Base-by-base conservation (phyloP, 2,888 invertebrate species). In the Venustoraphidia nigricollis region DNA sequence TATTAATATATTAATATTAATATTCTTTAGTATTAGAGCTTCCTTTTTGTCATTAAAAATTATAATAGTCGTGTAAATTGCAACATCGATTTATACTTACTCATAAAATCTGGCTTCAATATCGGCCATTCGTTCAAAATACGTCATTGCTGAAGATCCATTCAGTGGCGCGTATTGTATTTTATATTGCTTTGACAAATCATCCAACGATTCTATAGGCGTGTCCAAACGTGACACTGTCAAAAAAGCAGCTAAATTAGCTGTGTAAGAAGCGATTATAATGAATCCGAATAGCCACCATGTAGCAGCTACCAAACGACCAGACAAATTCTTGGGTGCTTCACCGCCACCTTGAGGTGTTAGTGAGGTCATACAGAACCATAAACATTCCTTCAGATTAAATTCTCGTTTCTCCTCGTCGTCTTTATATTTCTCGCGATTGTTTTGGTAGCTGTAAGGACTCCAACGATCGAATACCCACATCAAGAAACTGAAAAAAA, bases 231-330 rank as follows among this genome's bases (percentile, higher is more conserved):
- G 78, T 0, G 93, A 94, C 0, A 92, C 91, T 0, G 97, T 97
- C 49, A 97, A 72, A 64, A 96, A 97, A 1, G 97, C 97, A 2
- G 97, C 97, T 61, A 97, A 73, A 67, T 97, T 97, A 1, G 97
- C 97, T 0, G 97, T 97, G 67, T 97, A 97, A 0, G 95, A 95
- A 3, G 97, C 97, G 62, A 97, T 96, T 55, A 97, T 94, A 62
- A 97, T 96, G 66, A 97, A 97, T 0, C 96, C 95, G 67, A 97
- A 97, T 27, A 97, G 71, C 97, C 97, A 97, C 96, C 95, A 96
- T 0, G 96, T 96, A 2, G 96, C 96, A 0, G 96, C 96, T 0
- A 97, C 84, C 10, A 97, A 70, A 45, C 96, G 76, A 0, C 96
- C 96, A 0, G 95, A 95, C 1, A 97, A 72, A 66, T 96, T 96